Percentiles rank a stretch among this genome's conserved stretches.
phyloP scores from a whole-genome alignment of 1,140 invertebrate genomes.

The Alviniconcha marisindica region DNA sequence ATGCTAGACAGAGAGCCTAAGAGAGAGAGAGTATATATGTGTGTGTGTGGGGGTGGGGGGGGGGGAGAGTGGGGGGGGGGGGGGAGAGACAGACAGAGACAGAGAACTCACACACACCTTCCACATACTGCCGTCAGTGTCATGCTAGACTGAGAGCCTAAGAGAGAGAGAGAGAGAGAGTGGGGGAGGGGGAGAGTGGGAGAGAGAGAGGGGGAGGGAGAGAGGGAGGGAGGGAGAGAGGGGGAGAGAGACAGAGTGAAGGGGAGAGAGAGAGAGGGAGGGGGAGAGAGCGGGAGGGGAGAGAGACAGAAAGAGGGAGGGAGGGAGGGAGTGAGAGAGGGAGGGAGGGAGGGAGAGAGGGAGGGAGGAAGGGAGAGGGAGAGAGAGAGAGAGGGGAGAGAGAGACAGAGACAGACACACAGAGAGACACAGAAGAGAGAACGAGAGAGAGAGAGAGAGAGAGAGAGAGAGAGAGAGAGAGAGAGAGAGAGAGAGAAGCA shows the following conservation, averaged over 20 bases:
- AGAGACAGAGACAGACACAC: background rate
- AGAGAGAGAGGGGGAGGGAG: conserved; percentile 12
- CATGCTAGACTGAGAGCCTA: background rate
- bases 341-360: background rate
- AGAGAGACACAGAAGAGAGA: background rate
- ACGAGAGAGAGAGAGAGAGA: background rate
- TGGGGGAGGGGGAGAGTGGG: background rate
- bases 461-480: background rate
- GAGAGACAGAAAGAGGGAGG: conserved; percentile 3
- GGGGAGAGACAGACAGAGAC: background rate
- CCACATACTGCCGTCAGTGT: too few species aligned
- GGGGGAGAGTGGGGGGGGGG: background rate
- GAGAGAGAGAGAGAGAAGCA: too few species aligned
- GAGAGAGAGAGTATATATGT: background rate
- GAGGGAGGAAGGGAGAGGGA: background rate
- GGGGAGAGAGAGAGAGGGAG: conserved; percentile 12
- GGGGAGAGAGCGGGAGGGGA: conserved; percentile 1
- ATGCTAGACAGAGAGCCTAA: too few species aligned
- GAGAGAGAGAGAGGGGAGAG: background rate
- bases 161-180: background rate
- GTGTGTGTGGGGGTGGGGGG: background rate
- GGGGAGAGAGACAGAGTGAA: background rate
- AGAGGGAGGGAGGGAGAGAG: background rate
- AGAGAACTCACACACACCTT: too few species aligned
- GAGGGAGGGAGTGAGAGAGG: background rate